Evolutionary conservation across 2,797 vertebrate species (phyloP), one percentile per base, ranked within the genome.

Genomic region (Tapera naevia): DNA sequence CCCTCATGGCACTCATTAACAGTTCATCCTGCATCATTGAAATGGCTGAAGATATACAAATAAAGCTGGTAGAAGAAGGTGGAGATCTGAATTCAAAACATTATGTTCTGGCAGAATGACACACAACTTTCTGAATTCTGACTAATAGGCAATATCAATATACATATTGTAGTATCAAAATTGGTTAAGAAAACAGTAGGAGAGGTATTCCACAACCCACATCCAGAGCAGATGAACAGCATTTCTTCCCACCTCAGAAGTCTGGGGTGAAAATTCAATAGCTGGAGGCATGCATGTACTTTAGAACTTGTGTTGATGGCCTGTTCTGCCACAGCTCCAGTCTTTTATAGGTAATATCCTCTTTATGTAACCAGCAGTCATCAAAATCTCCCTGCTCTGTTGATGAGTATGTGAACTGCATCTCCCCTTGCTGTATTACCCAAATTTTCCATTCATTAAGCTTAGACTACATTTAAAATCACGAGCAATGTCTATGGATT

Each of bases 391-490:
- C 39, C 23, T 69, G 72, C 45, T 94, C 82, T 74, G 69, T 64
- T 91, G 75, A 92, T 94, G 85, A 92, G 33, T 60, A 88, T 64
- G 65, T 96, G 93, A 96, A 89, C 81, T 92, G 64, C 69, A 86
- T 92, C 81, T 88, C 72, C 64, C 79, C 57, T 85, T 93, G 75
- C 85, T 94, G 81, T 91, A 80, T 92, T 67, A 94, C 81, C 53
- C 92, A 89, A 82, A 89, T 96, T 96, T 95, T 96, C 93, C 81
- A 93, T 75, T 95, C 87, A 91, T 92, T 95, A 95, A 95, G 65
- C 81, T 93, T 92, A 92, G 79, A 33, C 89, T 94, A 92, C 94
- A 95, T 95, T 95, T 89, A 93, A 95, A 92, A 89, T 85, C 71
- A 67, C 91, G 82, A 93, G 25, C 75, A 89, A 33, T 80, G 87